Percentiles rank a stretch among this genome's conserved stretches.
Conservation (phyloP, 2,888 invertebrate species). For the Hedya salicella region DNA sequence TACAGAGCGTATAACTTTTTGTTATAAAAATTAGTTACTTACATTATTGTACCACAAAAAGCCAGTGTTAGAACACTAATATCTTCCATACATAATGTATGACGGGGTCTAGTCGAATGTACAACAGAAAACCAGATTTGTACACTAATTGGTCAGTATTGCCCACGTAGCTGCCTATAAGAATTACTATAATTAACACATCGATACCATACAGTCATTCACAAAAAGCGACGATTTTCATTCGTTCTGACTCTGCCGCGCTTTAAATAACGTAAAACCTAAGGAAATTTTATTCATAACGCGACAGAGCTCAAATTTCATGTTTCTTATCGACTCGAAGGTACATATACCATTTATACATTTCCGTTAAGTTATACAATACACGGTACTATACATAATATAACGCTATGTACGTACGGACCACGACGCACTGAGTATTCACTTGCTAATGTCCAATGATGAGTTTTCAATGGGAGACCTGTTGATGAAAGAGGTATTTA, state of each 20-base stretch:
- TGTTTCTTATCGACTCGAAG: constrained; percentile 14
- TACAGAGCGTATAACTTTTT: no score
- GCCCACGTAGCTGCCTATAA: constrained; percentile 38
- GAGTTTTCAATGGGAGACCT: constrained; percentile 61
- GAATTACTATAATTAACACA: constrained; percentile 32
- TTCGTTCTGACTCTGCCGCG: background rate
- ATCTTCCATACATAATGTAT: constrained; percentile 17
- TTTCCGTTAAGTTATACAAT: constrained; percentile 31
- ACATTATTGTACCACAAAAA: background rate
- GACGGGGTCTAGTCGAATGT: constrained; percentile 1
- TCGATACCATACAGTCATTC: constrained; percentile 36
- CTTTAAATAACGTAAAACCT: background rate
- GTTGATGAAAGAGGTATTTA: constrained; percentile 42
- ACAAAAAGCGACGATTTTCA: constrained; percentile 15
- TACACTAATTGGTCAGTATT: constrained; percentile 42
- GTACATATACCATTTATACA: constrained; percentile 34
- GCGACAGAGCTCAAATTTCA: constrained; percentile 19
- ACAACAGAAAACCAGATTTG: constrained; percentile 27
- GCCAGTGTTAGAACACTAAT: constrained; percentile 25
- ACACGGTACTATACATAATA: constrained; percentile 29
- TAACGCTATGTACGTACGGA: constrained; percentile 36
- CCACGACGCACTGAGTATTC: constrained; percentile 79
- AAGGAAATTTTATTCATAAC: constrained; percentile 2
- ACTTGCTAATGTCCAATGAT: constrained; percentile 55
- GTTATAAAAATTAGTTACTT: no score